Evolutionary conservation across 2,113 vertebrate species (phyloP).

Genomic region (Aptenodytes patagonicus): DNA sequence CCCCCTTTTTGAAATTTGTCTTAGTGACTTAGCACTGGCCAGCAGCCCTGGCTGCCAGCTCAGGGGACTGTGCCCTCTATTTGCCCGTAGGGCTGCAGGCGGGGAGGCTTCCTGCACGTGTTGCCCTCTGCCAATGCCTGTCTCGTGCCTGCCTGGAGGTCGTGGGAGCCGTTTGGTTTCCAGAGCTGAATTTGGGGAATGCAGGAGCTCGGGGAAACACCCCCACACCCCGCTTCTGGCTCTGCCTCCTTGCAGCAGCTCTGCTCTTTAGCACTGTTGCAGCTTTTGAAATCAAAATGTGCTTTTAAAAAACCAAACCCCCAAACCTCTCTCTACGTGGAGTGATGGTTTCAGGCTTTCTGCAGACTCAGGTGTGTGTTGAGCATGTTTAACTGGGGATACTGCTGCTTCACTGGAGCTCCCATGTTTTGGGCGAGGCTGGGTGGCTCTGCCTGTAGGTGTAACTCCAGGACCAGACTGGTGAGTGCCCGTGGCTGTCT

Average conservation of each 20-base stretch:
- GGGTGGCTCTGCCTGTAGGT: neutral
- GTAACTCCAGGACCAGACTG: neutral
- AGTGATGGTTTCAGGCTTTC: neutral
- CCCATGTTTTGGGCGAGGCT: neutral
- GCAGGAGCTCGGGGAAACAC: neutral
- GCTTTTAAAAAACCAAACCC: neutral
- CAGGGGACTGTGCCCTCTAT: neutral
- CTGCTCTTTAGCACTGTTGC: accelerated
- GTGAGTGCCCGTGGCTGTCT: neutral
- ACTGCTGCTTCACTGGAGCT: neutral
- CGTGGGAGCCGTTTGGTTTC: accelerated
- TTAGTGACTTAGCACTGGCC: neutral
- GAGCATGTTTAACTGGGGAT: accelerated
- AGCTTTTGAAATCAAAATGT: neutral
- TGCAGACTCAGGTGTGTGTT: neutral
- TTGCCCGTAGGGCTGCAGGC: neutral
- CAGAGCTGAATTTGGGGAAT: neutral
- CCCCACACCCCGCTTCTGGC: accelerated
- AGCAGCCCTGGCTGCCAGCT: neutral
- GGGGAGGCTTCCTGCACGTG: accelerated
- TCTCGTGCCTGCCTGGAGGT: neutral
- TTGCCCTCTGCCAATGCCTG: accelerated
- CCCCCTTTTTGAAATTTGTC: neutral
- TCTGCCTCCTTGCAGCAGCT: neutral
- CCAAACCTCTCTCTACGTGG: accelerated